These are phyloP conservation scores for Drosophila eugracilis DNA, from an alignment of 1,140 invertebrate genomes.

Conservation along the genomic window DNA sequence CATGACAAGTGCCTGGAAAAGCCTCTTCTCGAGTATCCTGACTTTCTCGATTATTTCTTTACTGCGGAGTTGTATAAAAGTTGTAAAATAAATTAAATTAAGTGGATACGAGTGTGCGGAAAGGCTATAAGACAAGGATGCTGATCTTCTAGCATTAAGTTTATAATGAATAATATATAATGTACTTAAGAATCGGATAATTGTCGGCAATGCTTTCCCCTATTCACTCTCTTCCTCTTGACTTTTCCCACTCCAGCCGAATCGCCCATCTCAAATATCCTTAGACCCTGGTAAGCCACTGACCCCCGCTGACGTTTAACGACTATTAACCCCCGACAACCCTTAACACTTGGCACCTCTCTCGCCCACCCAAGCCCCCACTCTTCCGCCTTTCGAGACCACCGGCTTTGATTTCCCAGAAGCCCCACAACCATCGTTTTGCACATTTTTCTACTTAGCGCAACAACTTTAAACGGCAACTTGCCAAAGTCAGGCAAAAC, in stretches of 20 bases:
- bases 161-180: too few relatives aligned
- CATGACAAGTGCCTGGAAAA: slow-evolving; percentile 10
- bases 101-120: background rate
- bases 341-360: slow-evolving; percentile 26
- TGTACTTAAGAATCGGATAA: too few relatives aligned
- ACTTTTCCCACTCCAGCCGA: background rate
- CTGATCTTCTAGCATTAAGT: slow-evolving; percentile 5
- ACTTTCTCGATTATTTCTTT: slow-evolving; percentile 19
- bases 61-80: background rate
- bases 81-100: slow-evolving; percentile 22
- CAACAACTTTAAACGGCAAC: slow-evolving; percentile 44
- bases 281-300: slow-evolving; percentile 38
- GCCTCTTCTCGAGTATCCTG: slow-evolving; percentile 1
- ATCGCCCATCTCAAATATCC: slow-evolving; percentile 24
- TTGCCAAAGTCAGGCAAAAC: slow-evolving; percentile 21
- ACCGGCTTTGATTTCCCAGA: slow-evolving; percentile 42
- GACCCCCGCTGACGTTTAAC: slow-evolving; percentile 30
- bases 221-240: background rate
- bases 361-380: background rate
- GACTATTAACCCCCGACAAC: slow-evolving; percentile 40
- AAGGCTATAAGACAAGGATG: too few relatives aligned
- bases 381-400: slow-evolving; percentile 9
- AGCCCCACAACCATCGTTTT: slow-evolving; percentile 40
- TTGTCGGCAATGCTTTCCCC: too few relatives aligned
- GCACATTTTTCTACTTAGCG: slow-evolving; percentile 39